Evolutionary conservation across 2,888 invertebrate species (phyloP), one percentile per base, ranked within the genome.

Genomic region (Drosophila paranaensis): DNA sequence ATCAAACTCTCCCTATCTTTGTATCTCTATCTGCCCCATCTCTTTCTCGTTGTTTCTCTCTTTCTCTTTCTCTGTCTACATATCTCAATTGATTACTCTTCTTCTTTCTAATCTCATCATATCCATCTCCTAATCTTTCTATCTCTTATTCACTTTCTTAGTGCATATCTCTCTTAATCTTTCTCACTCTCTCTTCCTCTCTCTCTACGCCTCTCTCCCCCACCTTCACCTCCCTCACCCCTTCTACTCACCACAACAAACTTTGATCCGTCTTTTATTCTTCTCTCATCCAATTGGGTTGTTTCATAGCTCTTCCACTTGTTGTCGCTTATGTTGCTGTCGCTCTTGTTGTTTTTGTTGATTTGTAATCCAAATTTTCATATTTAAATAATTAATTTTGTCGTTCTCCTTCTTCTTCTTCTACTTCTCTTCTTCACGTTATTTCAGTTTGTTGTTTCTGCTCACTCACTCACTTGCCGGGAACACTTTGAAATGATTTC

Each of bases 181-280:
- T 5, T 25, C 13, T 2, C 25, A 6, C 3, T 25, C 13, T 13
- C 6, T 25, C 13, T 45, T 0, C 2, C 10, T 27, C 14, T 30
- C 30, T 30, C 30, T 30, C 30, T 30, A 4, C 3, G 4, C 27
- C 8, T 25, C 16, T 20, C 14, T 25, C 25, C 14, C 6, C 9
- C 5, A 20, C n/a, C n/a, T n/a, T n/a, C n/a, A n/a, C n/a, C n/a
- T n/a, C n/a, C n/a, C n/a, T n/a, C n/a, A n/a, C n/a, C n/a, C n/a
- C n/a, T n/a, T n/a, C n/a, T n/a, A 79, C 81, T 80, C 50, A 80
- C 78, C 82, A 63, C 55, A 60, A 60, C 54, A 60, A 66, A 43
- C 54, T 58, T 64, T 9, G 11, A 61, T 56, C 27, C 30, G 69
- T 55, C 63, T 60, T 63, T 63, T 39, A 54, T 37, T 35, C 51